Base-by-base conservation (phyloP, 2,888 invertebrate species). In the Drosophila multiciliata region DNA sequence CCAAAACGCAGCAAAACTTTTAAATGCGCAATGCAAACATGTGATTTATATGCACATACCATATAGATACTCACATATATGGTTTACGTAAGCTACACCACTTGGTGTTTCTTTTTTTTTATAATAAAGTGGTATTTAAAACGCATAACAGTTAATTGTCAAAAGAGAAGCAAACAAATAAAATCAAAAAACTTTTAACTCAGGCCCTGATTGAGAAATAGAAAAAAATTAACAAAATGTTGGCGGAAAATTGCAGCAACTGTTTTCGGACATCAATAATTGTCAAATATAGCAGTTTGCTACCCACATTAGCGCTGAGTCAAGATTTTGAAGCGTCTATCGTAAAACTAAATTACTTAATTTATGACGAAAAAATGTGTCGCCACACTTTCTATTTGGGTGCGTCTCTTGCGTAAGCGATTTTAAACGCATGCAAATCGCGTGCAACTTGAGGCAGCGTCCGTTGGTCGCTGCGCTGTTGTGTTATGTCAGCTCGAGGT, bases 381-480 rank as follows among this genome's bases (percentile, higher is more conserved):
- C 66, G 68, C 75, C 70, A 70, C 85, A 85, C 85, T 85, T 89
- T 89, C 85, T 89, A 85, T 78, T 75, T 55, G 48, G 61, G 64
- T 54, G 81, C 64, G 54, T 32, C 40, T 73, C 75, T 84, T 84
- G 68, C 89, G 72, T 64, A 84, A 84, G 86, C 73, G 70, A 26
- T 49, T 80, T 53, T 62, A 72, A 87, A 84, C 89, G 85, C 89
- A 89, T 83, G 82, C 84, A 83, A 89, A 85, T 76, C 87, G 89
- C 85, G 82, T 84, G 85, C 89, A 80, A 54, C 77, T 64, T 54
- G n/a, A 58, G 50, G 52, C 23, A 42, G 42, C n/a, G 52, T 52
- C 53, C 53, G 58, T 29, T 59, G 68, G 23, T 49, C 33, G 35
- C 32, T 26, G 32, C 32, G 38, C 38, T 38, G 15, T 53, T 53